Evolutionary conservation across 2,888 invertebrate genomes (phyloP).

Genomic region (Aphidius colemani): DNA sequence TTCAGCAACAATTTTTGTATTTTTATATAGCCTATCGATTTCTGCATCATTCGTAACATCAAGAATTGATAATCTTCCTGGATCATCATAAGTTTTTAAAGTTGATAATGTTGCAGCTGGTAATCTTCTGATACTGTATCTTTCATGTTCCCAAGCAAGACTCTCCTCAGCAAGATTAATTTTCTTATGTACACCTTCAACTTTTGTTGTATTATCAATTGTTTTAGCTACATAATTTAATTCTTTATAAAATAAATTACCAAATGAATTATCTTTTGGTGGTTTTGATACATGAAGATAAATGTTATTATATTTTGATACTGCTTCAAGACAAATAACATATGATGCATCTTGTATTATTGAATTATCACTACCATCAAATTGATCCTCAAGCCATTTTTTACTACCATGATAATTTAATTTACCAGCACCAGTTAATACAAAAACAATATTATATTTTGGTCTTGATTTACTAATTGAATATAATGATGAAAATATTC

Average conservation of each 20-base stretch:
- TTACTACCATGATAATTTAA: constrained; percentile 94
- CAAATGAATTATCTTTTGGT: constrained; percentile 82
- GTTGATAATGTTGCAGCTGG: constrained; percentile 91
- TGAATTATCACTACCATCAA: constrained; percentile 77
- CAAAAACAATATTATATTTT: constrained; percentile 81
- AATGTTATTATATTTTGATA: constrained; percentile 70
- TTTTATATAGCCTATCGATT: constrained; percentile 66
- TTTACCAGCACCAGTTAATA: constrained; percentile 89
- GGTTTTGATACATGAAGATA: constrained; percentile 96
- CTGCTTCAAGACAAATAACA: constrained; percentile 86
- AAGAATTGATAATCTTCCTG: constrained; percentile 67
- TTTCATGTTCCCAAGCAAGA: constrained; percentile 96
- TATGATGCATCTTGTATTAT: constrained; percentile 85
- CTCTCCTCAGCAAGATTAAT: constrained; percentile 93
- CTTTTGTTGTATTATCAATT: constrained; percentile 57
- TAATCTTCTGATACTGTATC: constrained; percentile 89
- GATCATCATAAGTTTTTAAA: constrained; percentile 71
- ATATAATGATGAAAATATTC: constrained; percentile 87
- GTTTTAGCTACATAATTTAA: constrained; percentile 64
- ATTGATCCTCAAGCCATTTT: constrained; percentile 92
- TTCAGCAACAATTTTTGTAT: constrained; percentile 79
- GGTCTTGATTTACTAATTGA: constrained; percentile 74
- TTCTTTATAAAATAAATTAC: constrained; percentile 70
- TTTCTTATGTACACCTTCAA: constrained; percentile 87
- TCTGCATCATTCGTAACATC: constrained; percentile 67